Base-by-base conservation (phyloP, 2,113 vertebrate species). In the Chroicocephalus ridibundus region DNA sequence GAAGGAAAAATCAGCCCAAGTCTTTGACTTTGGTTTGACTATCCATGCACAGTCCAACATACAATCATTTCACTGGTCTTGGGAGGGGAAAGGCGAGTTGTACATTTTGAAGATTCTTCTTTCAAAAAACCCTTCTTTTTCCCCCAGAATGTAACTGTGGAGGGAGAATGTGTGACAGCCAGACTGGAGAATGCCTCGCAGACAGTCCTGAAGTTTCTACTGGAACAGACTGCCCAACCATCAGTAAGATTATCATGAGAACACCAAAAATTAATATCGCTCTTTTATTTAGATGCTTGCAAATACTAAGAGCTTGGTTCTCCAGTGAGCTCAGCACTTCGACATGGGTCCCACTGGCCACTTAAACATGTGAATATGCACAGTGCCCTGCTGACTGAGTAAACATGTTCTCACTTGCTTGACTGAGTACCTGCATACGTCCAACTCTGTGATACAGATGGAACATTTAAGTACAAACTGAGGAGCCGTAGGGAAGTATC, bases 101-200 rank as follows among this genome's bases (percentile, higher is more conserved):
- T 16, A 58, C 3, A 15, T 71, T 79, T 84, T 75, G 38, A 92
- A 92, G 62, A 69, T 32, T 68, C 38, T 29, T 93, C 40, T 49
- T 36, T 95, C 87, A 88, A 94, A 69, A 88, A 68, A 79, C 15
- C n/a, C 86, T 91, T 91, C 58, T 88, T 90, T 91, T 74, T 74
- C 44, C 77, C 77, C 27, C 95, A 99, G 99, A 98, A 89, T 99
- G 99, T 92, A 97, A 98, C 86, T 99, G 99, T 92, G 98, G 98
- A 78, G 99, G 99, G 5, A 98, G 98, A 44, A 98, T 98, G 65
- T 99, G 99, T 97, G 98, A 99, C 95, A 98, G 98, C 88, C 97
- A 98, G 72, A 99, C 99, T 15, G 99, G 99, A 96, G 98, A 99
- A 88, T 99, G 99, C 95, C 94, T 99, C 3, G 93, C 97, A 75